A percentile compares a stretch with the other conserved stretches of the same genome.
Conservation (phyloP, 1,140 invertebrate genomes). For the Ooceraea biroi region DNA sequence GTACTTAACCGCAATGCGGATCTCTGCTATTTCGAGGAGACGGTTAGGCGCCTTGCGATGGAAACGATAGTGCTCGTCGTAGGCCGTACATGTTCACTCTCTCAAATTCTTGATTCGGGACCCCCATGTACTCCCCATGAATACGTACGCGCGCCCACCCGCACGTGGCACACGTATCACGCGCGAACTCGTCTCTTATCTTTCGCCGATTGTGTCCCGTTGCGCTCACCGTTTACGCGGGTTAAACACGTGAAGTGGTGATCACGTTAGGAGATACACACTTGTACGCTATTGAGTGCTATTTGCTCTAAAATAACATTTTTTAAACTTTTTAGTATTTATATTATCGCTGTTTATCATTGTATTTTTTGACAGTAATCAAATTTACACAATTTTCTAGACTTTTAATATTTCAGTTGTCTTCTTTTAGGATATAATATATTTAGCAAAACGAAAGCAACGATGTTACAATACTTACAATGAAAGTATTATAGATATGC, state of each 20-base stretch:
- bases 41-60: conserved; percentile 32
- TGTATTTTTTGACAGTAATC: too few species aligned
- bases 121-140: not conserved
- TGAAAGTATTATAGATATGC: not conserved
- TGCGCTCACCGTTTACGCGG: not conserved
- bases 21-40: conserved; percentile 58
- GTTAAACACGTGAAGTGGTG: conserved; percentile 33
- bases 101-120: conserved; percentile 67
- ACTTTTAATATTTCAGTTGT: not conserved
- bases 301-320: conserved; percentile 6
- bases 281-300: conserved; percentile 7
- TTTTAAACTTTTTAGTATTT: not conserved
- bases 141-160: conserved; percentile 12
- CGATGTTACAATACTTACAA: not conserved
- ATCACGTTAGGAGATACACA: conserved; percentile 23
- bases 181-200: conserved; percentile 51
- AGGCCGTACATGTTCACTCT: conserved; percentile 10
- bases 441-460: not conserved
- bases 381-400: too few species aligned
- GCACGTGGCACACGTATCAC: not conserved
- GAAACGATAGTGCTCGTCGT: conserved; percentile 28
- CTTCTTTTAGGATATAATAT: not conserved
- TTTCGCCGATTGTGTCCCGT: conserved; percentile 40
- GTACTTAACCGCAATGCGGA: conserved; percentile 74
- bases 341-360: too few species aligned